A percentile compares a stretch with the other conserved stretches of the same genome.
These are phyloP conservation scores for Dolichopus griseipennis DNA, from an alignment of 2,888 invertebrate genomes.

Conservation along the genomic window DNA sequence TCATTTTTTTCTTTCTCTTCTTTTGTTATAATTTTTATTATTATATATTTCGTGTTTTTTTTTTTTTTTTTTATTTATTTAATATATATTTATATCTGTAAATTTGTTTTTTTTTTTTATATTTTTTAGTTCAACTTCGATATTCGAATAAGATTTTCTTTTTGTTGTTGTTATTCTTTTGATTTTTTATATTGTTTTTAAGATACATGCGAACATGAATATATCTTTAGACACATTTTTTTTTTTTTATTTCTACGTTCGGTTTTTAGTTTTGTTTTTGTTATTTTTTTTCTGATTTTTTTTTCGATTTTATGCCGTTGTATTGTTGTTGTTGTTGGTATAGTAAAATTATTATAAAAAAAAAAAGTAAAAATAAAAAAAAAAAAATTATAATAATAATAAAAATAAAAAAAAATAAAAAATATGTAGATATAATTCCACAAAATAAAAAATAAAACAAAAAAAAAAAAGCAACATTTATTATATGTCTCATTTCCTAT, in stretches of 20 bases:
- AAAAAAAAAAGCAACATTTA: neutral
- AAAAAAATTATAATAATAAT: too few species aligned
- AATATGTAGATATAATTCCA: neutral
- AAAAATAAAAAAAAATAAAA: neutral
- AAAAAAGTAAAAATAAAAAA: neutral
- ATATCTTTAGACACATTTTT: neutral
- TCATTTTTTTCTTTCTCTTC: neutral
- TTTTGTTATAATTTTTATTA: neutral
- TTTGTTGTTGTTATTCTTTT: too few species aligned
- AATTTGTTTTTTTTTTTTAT: too few species aligned
- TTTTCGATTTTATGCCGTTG: neutral
- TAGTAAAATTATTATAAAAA: constrained; percentile 1
- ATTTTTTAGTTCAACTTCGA: too few species aligned
- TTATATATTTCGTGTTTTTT: too few species aligned
- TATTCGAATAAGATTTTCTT: too few species aligned
- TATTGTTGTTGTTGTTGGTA: neutral
- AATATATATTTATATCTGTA: too few species aligned
- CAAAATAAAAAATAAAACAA: too few species aligned
- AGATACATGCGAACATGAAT: constrained; percentile 6
- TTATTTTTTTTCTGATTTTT: neutral
- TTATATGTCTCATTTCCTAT: constrained; percentile 5
- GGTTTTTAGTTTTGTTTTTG: too few species aligned
- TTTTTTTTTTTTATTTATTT: too few species aligned
- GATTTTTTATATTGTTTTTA: neutral
- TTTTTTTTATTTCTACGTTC: too few species aligned